Conservation (phyloP, 2,797 vertebrate species). For the Strix occidentalis region DNA sequence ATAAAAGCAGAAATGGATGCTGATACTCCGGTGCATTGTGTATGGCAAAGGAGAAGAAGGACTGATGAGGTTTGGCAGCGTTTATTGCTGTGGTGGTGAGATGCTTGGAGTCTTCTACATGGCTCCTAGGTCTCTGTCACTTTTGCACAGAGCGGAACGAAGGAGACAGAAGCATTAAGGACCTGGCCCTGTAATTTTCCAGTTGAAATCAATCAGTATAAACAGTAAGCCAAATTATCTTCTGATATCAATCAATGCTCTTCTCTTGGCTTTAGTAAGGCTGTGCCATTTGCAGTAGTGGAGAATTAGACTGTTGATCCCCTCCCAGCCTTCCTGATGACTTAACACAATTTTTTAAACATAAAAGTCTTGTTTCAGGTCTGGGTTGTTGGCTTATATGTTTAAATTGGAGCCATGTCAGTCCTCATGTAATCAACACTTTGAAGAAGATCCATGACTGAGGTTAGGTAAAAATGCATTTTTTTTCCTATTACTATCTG, state of each 20-base stretch:
- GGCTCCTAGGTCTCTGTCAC: background rate
- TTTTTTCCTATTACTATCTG: conserved; percentile 70
- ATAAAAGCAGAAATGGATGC: background rate
- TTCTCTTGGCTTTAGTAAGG: background rate
- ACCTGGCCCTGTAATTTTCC: background rate
- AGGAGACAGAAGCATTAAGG: background rate
- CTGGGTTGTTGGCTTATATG: background rate
- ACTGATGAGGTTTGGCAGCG: background rate
- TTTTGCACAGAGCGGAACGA: background rate
- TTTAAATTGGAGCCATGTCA: conserved; percentile 24
- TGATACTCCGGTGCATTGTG: background rate
- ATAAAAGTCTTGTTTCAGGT: background rate
- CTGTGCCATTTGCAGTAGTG: background rate
- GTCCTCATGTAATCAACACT: conserved; percentile 26
- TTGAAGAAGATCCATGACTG: conserved; percentile 33
- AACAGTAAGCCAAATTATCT: background rate
- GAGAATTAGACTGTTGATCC: background rate
- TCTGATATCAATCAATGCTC: background rate
- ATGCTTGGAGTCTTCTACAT: background rate
- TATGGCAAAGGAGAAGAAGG: background rate
- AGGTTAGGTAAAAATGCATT: conserved; percentile 51
- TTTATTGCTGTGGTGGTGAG: background rate
- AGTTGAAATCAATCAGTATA: background rate
- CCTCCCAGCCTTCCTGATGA: background rate
- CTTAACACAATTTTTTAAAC: conserved; percentile 19